Base-by-base conservation (phyloP, 1,140 invertebrate genomes). In the Bombus ignitus region DNA sequence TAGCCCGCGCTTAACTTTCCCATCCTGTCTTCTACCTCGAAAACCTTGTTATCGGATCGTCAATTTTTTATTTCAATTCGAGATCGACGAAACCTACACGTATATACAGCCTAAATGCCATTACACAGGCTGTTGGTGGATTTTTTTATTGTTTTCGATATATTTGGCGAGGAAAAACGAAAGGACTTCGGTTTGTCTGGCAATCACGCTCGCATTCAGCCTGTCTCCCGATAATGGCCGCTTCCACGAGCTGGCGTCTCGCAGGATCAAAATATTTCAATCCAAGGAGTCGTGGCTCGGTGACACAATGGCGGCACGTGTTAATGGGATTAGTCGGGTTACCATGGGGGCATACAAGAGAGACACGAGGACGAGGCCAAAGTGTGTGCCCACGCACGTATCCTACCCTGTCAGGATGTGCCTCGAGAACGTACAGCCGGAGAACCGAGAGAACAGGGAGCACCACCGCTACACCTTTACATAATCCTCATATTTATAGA, bases 271-370 rank as follows among this genome's bases (percentile, higher is more conserved):
- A 93, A 93, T 93, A 92, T 93, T 92, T 93, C 91, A 93, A 92
- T 93, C 88, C 91, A 74, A 87, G 87, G 87, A 90, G 85, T 76
- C 87, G 89, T 90, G 76, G 88, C 88, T 82, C 87, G 89, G 89
- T 90, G 91, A 87, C 90, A 93, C 92, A 91, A 91, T 92, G 91
- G 88, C 90, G 93, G 92, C 92, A 93, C 92, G 93, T 92, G 92
- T 91, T 94, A 94, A 93, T 93, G 90, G 92, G 93, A 94, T 94
- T 93, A 94, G 89, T 84, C 85, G 90, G 88, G 88, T 90, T 91
- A 87, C 89, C 81, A 88, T 75, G 89, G 86, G 87, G 82, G 77
- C 85, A 85, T 70, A 59, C 88, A 85, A 85, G 86, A 90, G 82
- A 85, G 88, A 90, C 35, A 70, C 87, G 92, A 89, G 90, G 87